A percentile compares a stretch with the other conserved stretches of the same genome.
Conservation (phyloP, 1,140 invertebrate species). For the Cataglyphis hispanica region DNA sequence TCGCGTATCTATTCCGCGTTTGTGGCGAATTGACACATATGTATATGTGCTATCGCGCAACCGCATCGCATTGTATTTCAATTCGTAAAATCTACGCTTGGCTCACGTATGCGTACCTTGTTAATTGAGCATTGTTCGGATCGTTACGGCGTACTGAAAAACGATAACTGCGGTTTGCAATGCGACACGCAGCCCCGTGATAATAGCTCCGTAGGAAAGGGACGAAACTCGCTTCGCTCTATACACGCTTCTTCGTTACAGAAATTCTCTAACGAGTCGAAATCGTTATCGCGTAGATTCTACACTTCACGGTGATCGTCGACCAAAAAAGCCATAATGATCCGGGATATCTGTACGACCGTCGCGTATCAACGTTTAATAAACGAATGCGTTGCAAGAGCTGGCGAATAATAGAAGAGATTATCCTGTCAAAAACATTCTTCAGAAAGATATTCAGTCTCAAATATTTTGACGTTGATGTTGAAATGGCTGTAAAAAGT, state of each 20-base stretch:
- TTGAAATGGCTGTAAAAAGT: not conserved
- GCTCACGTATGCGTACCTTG: slow-evolving; percentile 29
- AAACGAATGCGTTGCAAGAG: slow-evolving; percentile 2
- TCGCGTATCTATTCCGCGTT: not conserved
- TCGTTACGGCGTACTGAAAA: slow-evolving; percentile 45
- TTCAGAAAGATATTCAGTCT: not conserved
- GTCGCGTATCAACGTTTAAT: slow-evolving; percentile 28
- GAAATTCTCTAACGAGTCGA: slow-evolving; percentile 38
- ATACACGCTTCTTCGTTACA: slow-evolving; percentile 23
- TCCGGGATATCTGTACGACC: not conserved
- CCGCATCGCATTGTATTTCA: not conserved
- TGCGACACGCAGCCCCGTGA: slow-evolving; percentile 19
- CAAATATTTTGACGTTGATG: not conserved
- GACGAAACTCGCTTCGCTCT: not conserved
- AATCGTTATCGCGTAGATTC: not conserved
- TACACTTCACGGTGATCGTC: not conserved
- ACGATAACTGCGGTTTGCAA: slow-evolving; percentile 56
- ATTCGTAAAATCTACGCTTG: slow-evolving; percentile 37
- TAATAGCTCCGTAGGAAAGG: slow-evolving; percentile 45
- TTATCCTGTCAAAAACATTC: not conserved
- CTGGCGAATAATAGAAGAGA: not conserved
- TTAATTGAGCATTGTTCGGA: slow-evolving; percentile 59
- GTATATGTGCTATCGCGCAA: slow-evolving; percentile 30
- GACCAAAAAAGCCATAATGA: slow-evolving; percentile 28
- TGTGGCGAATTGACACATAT: slow-evolving; percentile 27